Conservation (phyloP, 2,888 invertebrate species). For the Plemyria rubiginata region DNA sequence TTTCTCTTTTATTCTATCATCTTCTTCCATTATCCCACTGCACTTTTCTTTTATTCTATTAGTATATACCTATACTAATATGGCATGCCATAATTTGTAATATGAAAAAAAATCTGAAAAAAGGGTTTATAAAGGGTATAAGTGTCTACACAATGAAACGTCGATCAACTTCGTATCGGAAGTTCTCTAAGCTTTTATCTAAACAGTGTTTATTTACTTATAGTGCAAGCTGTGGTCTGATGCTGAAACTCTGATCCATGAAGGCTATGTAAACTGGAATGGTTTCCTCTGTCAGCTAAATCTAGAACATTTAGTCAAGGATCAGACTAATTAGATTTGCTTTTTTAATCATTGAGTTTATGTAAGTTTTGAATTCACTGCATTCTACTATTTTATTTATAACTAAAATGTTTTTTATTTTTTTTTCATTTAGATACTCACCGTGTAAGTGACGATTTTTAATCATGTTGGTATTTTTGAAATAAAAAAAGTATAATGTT, state of each 20-base stretch:
- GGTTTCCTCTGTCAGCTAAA: slow-evolving; percentile 77
- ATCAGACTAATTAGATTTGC: slow-evolving; percentile 47
- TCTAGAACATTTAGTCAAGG: slow-evolving; percentile 76
- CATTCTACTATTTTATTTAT: not conserved
- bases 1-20: too few species aligned
- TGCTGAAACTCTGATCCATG: slow-evolving; percentile 61
- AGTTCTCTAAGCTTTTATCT: not conserved
- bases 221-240: slow-evolving; percentile 76
- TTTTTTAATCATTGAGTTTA: not conserved
- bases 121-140: too few species aligned
- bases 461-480: slow-evolving; percentile 13
- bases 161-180: too few species aligned
- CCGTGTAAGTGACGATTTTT: slow-evolving; percentile 1
- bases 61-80: too few species aligned
- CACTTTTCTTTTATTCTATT: too few species aligned
- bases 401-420: not conserved
- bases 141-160: too few species aligned
- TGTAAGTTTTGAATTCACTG: too few species aligned
- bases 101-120: too few species aligned
- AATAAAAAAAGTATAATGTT: slow-evolving; percentile 37
- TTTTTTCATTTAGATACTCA: slow-evolving; percentile 1
- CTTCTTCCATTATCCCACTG: too few species aligned
- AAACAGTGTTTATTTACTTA: slow-evolving; percentile 1
- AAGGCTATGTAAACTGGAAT: slow-evolving; percentile 77
- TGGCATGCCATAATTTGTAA: too few species aligned